Evolutionary conservation across 2,113 vertebrate species (phyloP), one percentile per base, ranked within the genome.

Genomic region (Semnopithecus entellus): DNA sequence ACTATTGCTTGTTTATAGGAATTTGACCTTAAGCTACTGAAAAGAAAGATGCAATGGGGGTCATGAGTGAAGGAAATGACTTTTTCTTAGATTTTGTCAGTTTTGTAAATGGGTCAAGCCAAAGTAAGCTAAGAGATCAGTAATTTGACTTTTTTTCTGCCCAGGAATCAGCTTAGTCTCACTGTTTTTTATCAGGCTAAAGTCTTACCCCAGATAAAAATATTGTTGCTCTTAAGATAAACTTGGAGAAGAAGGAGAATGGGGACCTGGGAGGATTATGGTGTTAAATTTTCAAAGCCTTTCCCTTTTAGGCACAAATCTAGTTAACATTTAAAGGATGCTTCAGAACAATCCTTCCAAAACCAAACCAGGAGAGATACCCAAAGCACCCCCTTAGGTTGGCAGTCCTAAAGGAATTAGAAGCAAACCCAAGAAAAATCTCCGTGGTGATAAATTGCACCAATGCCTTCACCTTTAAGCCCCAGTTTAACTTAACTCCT

Each of bases 201-300:
- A n/a, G 88, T 88, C 90, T 97, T 91, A 93, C 55, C 40, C 68
- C 80, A 95, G 73, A 94, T 91, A 91, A 92, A 96, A 98, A 97
- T 90, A 76, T 17, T 75, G 59, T 70, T 88, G n/a, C 92, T 95
- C 59, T 94, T 66, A 78, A 85, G 66, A 97, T 89, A 94, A 95
- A 96, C 73, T 90, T 90, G 40, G 32, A n/a, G 11, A 40, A 94
- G 64, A 92, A 50, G 25, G 43, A 80, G 52, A 57, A 20, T 38
- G 27, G 40, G 45, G 27, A 94, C 84, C 80, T 75, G 27, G 59
- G 90, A 95, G 87, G 88, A 97, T 97, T 88, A 79, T 12, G 20
- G 85, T 55, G 84, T 94, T 97, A 95, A 93, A 93, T 95, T 48
- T 81, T 89, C 17, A 82, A 91, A 96, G 72, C 35, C 79, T 90